Percentiles rank a stretch among this genome's conserved stretches.
phyloP scores from a whole-genome alignment of 2,888 invertebrate genomes.

The Caenorhabditis becei region DNA sequence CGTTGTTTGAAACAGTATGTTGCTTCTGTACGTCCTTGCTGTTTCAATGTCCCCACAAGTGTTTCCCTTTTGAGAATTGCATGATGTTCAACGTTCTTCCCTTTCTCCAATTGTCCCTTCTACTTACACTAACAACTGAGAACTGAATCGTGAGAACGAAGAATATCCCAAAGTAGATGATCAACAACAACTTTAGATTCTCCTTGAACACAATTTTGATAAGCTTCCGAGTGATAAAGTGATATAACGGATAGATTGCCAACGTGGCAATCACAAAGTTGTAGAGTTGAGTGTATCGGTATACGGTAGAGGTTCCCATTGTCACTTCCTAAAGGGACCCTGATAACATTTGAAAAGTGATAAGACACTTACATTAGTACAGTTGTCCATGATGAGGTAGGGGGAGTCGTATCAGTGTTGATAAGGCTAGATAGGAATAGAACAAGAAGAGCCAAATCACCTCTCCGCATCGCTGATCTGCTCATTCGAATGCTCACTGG shows the following conservation, averaged over 20 bases:
- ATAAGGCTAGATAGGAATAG: too few relatives aligned
- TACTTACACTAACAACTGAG: background rate
- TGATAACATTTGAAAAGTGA: background rate
- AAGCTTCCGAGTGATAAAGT: background rate
- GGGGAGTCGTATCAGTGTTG: background rate
- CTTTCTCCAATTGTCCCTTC: too few relatives aligned
- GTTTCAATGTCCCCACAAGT: background rate
- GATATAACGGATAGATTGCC: background rate
- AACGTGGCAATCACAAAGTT: background rate
- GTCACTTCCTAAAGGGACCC: background rate
- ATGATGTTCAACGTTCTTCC: too few relatives aligned
- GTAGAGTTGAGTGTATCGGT: conserved; percentile 2
- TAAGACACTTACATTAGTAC: background rate
- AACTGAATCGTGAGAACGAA: background rate
- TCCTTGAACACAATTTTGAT: background rate
- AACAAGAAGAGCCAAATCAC: too few relatives aligned
- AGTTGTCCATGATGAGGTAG: background rate
- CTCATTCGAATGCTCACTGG: too few relatives aligned
- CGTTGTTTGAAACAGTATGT: too few relatives aligned
- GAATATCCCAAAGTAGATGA: background rate
- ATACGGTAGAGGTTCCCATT: background rate
- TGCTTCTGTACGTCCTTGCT: background rate
- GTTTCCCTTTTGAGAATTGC: too few relatives aligned
- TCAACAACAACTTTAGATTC: background rate
- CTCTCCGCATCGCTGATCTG: too few relatives aligned